Evolutionary conservation across 2,113 vertebrate genomes (phyloP).

Genomic region (Anoura caudifer): DNA sequence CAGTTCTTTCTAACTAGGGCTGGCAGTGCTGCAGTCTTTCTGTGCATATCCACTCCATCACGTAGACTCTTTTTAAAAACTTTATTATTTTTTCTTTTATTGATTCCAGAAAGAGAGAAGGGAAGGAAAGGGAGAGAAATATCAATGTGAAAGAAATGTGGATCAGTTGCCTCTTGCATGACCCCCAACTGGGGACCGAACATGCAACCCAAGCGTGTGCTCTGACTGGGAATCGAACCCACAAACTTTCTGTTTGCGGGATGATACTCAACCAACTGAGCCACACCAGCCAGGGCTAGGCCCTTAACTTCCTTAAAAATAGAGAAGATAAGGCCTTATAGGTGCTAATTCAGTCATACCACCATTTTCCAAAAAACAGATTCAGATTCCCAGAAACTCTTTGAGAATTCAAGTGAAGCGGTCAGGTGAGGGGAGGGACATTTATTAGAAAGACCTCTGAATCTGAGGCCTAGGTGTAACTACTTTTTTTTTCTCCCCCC

Average conservation of each 20-base stretch:
- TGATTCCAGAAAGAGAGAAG: no score
- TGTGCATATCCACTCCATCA: background rate
- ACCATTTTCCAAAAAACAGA: background rate
- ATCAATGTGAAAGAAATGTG: no score
- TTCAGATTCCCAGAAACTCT: background rate
- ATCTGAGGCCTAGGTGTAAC: background rate
- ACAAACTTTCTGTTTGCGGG: no score
- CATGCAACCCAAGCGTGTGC: no score
- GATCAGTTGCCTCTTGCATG: no score
- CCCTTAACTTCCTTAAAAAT: background rate
- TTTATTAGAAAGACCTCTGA: background rate
- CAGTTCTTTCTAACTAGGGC: background rate
- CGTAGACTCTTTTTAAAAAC: background rate
- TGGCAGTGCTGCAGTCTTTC: background rate
- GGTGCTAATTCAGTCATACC: background rate
- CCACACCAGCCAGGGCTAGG: background rate
- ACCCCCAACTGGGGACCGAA: no score
- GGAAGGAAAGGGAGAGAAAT: no score
- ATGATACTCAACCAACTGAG: no score
- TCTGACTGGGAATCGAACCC: no score
- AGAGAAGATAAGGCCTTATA: background rate
- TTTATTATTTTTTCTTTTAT: no score
- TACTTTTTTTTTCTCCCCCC: background rate
- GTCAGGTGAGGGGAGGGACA: background rate
- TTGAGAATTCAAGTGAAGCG: background rate